Conservation (phyloP, 2,113 vertebrate species). For the Atlantisia rogersi region DNA sequence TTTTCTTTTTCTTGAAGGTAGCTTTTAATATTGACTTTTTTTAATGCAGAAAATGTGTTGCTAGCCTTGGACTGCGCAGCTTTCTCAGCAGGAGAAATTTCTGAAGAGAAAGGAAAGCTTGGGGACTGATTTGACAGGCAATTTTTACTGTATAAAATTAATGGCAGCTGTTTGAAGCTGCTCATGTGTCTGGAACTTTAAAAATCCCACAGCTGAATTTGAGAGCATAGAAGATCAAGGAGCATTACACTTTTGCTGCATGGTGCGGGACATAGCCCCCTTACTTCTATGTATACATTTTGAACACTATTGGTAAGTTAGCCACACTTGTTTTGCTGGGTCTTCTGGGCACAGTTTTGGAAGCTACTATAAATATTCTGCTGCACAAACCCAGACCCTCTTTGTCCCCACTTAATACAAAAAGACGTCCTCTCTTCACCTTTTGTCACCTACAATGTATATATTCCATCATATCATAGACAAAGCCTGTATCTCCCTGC, state of each 20-base stretch:
- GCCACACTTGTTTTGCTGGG: background rate
- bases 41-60: background rate
- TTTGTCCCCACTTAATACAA: background rate
- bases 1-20: background rate
- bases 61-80: background rate
- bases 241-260: background rate
- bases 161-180: conserved; percentile 3
- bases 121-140: background rate
- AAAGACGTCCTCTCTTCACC: background rate
- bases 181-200: background rate
- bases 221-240: background rate
- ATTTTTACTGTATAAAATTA: conserved; percentile 14
- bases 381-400: background rate
- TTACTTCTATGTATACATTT: background rate
- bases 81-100: background rate
- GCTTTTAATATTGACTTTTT: background rate
- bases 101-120: background rate
- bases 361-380: background rate
- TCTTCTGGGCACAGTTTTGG: background rate
- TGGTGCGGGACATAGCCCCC: background rate
- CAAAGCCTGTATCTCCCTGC: background rate
- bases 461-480: background rate
- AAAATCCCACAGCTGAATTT: background rate
- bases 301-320: background rate
- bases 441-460: background rate